Conservation (phyloP, 2,113 vertebrate species). For the Apteryx owenii region DNA sequence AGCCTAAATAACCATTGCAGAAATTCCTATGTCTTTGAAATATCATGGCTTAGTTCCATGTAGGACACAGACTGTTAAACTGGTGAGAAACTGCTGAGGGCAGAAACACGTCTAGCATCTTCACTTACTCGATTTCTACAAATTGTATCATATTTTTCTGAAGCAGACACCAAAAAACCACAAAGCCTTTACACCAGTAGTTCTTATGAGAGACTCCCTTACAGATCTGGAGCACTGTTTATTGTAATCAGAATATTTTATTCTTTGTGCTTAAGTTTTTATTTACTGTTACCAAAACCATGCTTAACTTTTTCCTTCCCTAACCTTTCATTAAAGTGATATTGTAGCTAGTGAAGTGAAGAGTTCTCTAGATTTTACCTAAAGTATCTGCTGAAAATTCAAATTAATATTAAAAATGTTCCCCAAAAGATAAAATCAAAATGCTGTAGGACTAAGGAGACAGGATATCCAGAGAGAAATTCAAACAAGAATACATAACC, state of each 20-base stretch:
- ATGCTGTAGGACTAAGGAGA: background rate
- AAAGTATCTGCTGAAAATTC: background rate
- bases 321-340: background rate
- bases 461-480: background rate
- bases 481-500: background rate
- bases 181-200: background rate
- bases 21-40: background rate
- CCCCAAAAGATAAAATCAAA: background rate
- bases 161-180: background rate
- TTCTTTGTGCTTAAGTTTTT: background rate
- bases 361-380: background rate
- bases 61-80: background rate
- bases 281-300: background rate
- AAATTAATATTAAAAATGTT: background rate
- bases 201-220: background rate
- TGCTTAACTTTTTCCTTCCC: background rate
- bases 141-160: background rate
- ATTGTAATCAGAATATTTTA: background rate
- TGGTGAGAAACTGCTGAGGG: background rate
- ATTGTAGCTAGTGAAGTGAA: background rate
- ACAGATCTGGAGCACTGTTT: background rate
- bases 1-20: background rate
- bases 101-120: background rate
- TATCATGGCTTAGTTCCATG: background rate
- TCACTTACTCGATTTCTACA: background rate